These are phyloP conservation scores for Cyanoramphus novaezelandiae DNA, from an alignment of 2,113 vertebrate species.

Conservation along the genomic window DNA sequence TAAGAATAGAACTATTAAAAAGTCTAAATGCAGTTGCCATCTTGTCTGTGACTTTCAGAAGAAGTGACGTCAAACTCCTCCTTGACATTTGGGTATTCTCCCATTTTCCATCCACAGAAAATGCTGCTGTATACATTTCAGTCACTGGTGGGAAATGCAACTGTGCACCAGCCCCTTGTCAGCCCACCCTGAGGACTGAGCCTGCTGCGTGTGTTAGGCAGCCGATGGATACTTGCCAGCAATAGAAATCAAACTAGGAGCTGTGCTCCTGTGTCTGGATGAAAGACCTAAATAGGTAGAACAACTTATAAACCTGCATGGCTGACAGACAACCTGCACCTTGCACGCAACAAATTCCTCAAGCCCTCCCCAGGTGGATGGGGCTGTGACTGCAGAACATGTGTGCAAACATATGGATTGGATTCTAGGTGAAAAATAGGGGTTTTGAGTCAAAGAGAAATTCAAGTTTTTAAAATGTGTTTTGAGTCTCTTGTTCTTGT, in stretches of 20 bases:
- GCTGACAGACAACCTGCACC: neutral
- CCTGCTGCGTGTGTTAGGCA: neutral
- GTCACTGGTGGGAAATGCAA: neutral
- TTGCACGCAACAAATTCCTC: neutral
- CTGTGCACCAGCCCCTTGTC: neutral
- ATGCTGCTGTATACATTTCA: neutral
- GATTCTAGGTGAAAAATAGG: neutral
- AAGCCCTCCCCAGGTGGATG: neutral
- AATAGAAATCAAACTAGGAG: conserved; percentile 4
- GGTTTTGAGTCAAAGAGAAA: neutral
- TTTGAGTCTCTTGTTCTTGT: neutral
- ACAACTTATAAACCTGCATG: neutral
- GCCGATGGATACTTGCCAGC: conserved; percentile 26
- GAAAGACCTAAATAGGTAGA: neutral
- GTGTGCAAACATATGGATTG: neutral
- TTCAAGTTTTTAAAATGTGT: neutral
- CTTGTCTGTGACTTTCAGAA: neutral
- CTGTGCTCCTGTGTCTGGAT: neutral
- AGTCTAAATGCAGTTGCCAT: neutral
- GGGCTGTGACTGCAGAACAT: neutral
- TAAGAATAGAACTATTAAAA: neutral
- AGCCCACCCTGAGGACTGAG: conserved; percentile 5
- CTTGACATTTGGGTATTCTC: neutral
- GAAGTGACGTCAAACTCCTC: neutral
- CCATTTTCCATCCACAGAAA: neutral